Evolutionary conservation across 2,888 invertebrate species (phyloP).

Genomic region (Cecidostiba fungosa): DNA sequence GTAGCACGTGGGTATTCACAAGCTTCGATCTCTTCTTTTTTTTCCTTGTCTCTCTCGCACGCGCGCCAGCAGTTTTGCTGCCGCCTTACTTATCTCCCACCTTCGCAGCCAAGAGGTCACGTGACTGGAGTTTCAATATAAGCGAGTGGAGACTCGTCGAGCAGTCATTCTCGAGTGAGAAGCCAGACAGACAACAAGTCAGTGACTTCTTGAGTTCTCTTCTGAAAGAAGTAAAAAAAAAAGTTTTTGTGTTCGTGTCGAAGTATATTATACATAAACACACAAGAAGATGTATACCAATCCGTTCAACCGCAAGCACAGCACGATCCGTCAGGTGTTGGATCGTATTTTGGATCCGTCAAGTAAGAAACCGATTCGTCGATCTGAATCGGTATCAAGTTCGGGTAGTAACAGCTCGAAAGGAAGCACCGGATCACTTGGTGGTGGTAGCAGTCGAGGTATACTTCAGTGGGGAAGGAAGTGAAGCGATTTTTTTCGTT

Average conservation of each 20-base stretch:
- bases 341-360: constrained; percentile 84
- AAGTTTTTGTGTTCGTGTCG: too few relatives aligned
- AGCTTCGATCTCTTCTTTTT: too few relatives aligned
- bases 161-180: neutral
- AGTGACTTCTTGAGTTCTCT: neutral
- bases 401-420: constrained; percentile 74
- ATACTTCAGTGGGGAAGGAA: constrained; percentile 75
- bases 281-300: constrained; percentile 84
- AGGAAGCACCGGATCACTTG: constrained; percentile 71
- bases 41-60: neutral
- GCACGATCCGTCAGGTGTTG: constrained; percentile 84
- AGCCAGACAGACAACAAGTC: neutral
- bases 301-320: constrained; percentile 87
- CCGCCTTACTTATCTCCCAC: neutral
- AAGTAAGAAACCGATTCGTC: constrained; percentile 73
- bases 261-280: too few relatives aligned
- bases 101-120: neutral
- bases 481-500: constrained; percentile 65
- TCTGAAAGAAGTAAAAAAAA: too few relatives aligned
- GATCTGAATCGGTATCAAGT: constrained; percentile 76
- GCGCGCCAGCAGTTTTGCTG: too few relatives aligned
- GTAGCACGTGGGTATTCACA: too few relatives aligned
- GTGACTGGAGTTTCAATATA: constrained; percentile 1
- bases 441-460: constrained; percentile 68
- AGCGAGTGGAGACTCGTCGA: neutral